A percentile compares a stretch with the other conserved stretches of the same genome.
phyloP scores from a whole-genome alignment of 2,888 invertebrate species.

The Seira ritae region DNA sequence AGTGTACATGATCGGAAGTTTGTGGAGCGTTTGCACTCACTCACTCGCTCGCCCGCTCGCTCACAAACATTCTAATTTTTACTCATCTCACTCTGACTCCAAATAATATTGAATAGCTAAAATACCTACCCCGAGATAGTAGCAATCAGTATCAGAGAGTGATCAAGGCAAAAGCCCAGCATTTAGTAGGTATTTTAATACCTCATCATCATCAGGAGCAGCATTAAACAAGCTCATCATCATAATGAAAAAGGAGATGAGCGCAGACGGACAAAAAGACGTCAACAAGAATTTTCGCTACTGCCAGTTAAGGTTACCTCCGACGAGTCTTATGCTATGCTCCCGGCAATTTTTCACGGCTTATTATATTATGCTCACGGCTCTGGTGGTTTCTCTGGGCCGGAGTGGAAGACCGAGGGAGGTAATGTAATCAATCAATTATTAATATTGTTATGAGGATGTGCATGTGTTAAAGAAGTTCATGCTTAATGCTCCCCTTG shows the following conservation, averaged over 20 bases:
- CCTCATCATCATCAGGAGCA: constrained; percentile 40
- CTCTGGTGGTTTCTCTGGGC: constrained; percentile 1
- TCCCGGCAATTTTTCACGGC: constrained; percentile 20
- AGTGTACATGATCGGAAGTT: constrained; percentile 14
- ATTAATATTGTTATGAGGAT: constrained; percentile 27
- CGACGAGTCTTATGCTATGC: not conserved
- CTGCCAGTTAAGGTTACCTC: not conserved
- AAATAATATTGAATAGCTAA: too few relatives aligned
- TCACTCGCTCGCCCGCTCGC: too few relatives aligned
- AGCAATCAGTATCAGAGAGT: constrained; percentile 29
- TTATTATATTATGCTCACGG: constrained; percentile 7
- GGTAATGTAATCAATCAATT: constrained; percentile 64
- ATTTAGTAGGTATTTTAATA: constrained; percentile 44
- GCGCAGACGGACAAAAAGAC: constrained; percentile 27
- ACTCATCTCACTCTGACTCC: not conserved
- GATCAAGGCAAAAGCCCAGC: constrained; percentile 32
- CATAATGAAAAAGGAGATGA: constrained; percentile 21
- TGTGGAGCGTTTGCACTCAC: too few relatives aligned
- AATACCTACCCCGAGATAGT: too few relatives aligned
- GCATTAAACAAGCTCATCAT: constrained; percentile 25
- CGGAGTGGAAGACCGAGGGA: constrained; percentile 25
- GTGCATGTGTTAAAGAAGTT: not conserved
- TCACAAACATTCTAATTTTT: not conserved
- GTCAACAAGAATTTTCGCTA: constrained; percentile 29
- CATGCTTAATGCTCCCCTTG: not conserved